Evolutionary conservation across 2,113 vertebrate species (phyloP).

Genomic region (Theristicus caerulescens): DNA sequence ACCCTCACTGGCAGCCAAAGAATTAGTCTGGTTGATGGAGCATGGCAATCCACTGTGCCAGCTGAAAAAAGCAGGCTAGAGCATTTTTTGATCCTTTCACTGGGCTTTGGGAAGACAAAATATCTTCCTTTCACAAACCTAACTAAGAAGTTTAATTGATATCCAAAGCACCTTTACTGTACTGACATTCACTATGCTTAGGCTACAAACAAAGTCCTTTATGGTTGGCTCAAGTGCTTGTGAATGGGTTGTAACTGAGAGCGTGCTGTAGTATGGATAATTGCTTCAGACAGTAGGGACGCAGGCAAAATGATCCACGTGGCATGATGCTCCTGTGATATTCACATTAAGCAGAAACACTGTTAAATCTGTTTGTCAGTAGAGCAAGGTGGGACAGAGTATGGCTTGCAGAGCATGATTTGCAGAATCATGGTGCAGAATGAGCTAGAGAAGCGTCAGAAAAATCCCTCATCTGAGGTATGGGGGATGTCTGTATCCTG

Average conservation of each 20-base stretch:
- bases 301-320: not conserved
- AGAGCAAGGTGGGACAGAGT: not conserved
- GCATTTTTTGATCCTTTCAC: not conserved
- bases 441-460: not conserved
- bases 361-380: not conserved
- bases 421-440: not conserved
- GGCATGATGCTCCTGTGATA: not conserved
- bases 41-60: constrained; percentile 6
- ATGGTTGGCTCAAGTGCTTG: not conserved
- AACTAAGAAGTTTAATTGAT: not conserved
- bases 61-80: not conserved
- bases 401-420: not conserved
- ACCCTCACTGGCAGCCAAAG: constrained; percentile 32
- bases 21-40: constrained; percentile 21
- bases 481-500: not conserved
- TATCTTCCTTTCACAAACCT: constrained; percentile 3
- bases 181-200: not conserved
- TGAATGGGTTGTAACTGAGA: not conserved
- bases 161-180: not conserved
- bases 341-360: not conserved
- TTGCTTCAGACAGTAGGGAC: not conserved
- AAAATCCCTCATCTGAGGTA: not conserved
- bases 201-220: not conserved
- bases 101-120: not conserved
- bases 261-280: not conserved